phyloP scores from a whole-genome alignment of 2,797 vertebrate genomes.

The Girardinus metallicus region DNA sequence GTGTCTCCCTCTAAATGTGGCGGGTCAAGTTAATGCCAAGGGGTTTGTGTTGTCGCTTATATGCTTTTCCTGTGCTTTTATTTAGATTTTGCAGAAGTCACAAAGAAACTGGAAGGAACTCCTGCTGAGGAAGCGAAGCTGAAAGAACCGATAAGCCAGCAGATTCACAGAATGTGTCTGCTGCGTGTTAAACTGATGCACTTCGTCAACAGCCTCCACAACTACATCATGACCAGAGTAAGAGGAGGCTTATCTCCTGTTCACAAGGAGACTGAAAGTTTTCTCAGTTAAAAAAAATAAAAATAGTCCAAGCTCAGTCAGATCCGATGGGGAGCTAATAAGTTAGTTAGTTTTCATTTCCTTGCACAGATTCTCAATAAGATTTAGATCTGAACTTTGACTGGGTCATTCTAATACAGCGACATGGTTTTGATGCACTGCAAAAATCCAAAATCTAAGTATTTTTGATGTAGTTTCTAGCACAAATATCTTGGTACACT shows the following conservation, averaged over 20 bases:
- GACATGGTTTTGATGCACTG: neutral
- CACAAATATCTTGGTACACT: too few species aligned
- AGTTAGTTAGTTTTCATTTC: neutral
- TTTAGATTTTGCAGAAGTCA: constrained; percentile 84
- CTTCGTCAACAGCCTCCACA: constrained; percentile 98
- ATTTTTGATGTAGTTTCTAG: too few species aligned
- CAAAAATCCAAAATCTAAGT: too few species aligned
- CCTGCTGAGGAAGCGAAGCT: constrained; percentile 68
- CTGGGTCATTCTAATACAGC: neutral
- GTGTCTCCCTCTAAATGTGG: too few species aligned
- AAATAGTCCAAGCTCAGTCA: neutral
- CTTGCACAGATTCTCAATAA: neutral
- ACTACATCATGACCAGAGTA: constrained; percentile 98
- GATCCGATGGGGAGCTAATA: neutral
- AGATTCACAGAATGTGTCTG: constrained; percentile 96
- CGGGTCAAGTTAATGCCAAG: neutral
- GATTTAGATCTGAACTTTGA: neutral
- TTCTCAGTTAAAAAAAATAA: neutral
- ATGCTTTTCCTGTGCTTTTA: neutral
- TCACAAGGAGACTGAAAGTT: neutral
- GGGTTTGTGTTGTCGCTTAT: neutral
- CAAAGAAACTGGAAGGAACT: constrained; percentile 79
- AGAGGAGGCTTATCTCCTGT: constrained; percentile 39
- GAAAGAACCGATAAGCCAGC: constrained; percentile 84
- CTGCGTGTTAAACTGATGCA: constrained; percentile 98